Conservation (phyloP, 2,888 invertebrate genomes). For the Charanyca ferruginea region DNA sequence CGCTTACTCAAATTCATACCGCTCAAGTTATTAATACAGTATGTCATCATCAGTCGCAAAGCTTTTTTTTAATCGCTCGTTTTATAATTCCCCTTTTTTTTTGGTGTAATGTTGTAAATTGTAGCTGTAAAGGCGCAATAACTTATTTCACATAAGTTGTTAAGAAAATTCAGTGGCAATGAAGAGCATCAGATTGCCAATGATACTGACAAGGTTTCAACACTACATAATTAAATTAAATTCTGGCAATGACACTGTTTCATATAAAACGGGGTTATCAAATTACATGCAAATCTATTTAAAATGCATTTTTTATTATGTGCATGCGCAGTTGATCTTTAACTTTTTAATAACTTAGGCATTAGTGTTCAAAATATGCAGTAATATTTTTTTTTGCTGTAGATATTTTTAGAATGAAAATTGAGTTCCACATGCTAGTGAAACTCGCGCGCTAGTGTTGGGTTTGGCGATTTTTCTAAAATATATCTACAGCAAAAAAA, state of each 20-base stretch:
- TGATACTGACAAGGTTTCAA: conserved; percentile 11
- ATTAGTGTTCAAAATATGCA: conserved; percentile 1
- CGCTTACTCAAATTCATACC: too few relatives aligned
- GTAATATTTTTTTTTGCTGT: too few relatives aligned
- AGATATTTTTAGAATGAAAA: too few relatives aligned
- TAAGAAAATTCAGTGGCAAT: not conserved
- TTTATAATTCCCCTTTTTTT: too few relatives aligned
- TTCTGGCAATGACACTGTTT: conserved; percentile 49
- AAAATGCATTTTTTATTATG: conserved; percentile 13
- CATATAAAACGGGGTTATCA: conserved; percentile 13
- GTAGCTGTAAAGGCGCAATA: not conserved
- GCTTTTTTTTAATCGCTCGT: too few relatives aligned
- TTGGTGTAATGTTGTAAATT: not conserved
- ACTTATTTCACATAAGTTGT: not conserved
- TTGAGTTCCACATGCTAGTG: too few relatives aligned
- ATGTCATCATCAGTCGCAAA: too few relatives aligned
- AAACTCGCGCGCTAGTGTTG: too few relatives aligned
- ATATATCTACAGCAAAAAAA: too few relatives aligned
- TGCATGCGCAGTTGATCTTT: conserved; percentile 1
- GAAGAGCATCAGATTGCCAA: conserved; percentile 12
- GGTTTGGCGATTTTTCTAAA: too few relatives aligned
- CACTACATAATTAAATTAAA: conserved; percentile 27
- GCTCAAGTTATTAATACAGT: too few relatives aligned
- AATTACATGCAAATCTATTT: conserved; percentile 18
- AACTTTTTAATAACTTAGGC: not conserved